Base-by-base conservation (phyloP, 1,140 invertebrate species). In the Caenorhabditis remanei region DNA sequence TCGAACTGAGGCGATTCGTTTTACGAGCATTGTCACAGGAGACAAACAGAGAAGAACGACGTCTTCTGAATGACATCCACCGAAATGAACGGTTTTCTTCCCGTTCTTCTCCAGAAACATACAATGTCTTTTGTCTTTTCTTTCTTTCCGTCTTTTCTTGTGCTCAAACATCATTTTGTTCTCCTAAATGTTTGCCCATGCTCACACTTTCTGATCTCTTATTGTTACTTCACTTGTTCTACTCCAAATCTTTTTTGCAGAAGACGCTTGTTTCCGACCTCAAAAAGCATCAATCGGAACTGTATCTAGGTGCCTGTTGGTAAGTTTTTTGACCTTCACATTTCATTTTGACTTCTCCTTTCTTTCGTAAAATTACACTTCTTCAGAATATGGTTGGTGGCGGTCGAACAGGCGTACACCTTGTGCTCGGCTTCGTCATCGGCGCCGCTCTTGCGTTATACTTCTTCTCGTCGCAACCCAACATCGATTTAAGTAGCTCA, bases 351-450 rank as follows among this genome's bases (percentile, higher is more conserved):
- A 19, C 58, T n/a, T 0, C n/a, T n/a, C 7, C n/a, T 61, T 67
- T 67, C 63, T 41, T 14, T 11, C 32, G 19, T 13, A 65, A 7
- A 24, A 11, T 58, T 58, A 11, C 50, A 50, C 16, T 53, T 11
- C 16, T 53, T 53, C 9, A 53, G 11, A 79, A 50, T 43, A 86
- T 86, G 85, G 67, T 86, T 40, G 67, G 79, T 67, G 86, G 86
- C 56, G 86, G 58, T 53, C 71, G 79, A 65, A 87, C 79, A 83
- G 86, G 86, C 13, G 40, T 83, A 41, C 86, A 71, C 32, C 79
- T 87, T 5, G 9, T 83, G 24, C 46, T 87, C 16, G 86, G 86
- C 11, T 83, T 87, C 79, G 40, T 83, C 24, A 84, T 87, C 50
- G 86, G 71, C n/a, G 55, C 56, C 41, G 46, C 79, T 65, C 13